phyloP scores from a whole-genome alignment of 2,797 vertebrate genomes.

The Bothrops alternatus region DNA sequence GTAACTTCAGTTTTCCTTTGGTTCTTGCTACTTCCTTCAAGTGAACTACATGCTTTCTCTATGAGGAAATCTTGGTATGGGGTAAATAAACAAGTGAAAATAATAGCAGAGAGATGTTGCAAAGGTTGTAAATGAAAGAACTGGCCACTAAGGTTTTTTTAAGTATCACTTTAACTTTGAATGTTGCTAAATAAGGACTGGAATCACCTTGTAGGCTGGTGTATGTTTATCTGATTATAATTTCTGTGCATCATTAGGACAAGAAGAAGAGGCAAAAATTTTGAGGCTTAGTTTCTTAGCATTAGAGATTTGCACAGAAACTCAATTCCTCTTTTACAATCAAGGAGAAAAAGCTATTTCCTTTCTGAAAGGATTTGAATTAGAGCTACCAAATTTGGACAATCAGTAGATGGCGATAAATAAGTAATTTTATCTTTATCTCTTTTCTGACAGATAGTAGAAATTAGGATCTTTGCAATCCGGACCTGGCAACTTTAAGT shows the following conservation, averaged over 20 bases:
- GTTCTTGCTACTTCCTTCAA: not conserved
- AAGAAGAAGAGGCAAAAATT: not conserved
- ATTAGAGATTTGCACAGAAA: not conserved
- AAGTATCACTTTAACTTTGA: not conserved
- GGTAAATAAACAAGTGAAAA: not conserved
- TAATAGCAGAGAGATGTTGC: not conserved
- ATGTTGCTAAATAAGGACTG: not conserved
- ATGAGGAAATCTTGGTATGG: not conserved
- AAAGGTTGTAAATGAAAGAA: not conserved
- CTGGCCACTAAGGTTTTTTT: not conserved
- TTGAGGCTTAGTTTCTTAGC: not conserved
- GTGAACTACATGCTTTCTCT: not conserved
- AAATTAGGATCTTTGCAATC: not conserved
- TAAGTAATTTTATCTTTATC: not conserved
- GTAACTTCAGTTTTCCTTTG: not conserved
- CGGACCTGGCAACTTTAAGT: not conserved
- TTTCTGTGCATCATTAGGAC: not conserved
- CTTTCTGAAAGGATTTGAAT: accelerated
- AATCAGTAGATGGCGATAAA: not conserved
- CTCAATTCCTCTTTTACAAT: not conserved
- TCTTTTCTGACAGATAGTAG: not conserved
- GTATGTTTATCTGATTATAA: not conserved
- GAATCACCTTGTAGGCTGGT: not conserved
- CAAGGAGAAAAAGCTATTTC: not conserved
- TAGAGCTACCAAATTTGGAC: not conserved